Base-by-base conservation (phyloP, 2,797 vertebrate genomes). In the Parauchenoglanis ngamensis region DNA sequence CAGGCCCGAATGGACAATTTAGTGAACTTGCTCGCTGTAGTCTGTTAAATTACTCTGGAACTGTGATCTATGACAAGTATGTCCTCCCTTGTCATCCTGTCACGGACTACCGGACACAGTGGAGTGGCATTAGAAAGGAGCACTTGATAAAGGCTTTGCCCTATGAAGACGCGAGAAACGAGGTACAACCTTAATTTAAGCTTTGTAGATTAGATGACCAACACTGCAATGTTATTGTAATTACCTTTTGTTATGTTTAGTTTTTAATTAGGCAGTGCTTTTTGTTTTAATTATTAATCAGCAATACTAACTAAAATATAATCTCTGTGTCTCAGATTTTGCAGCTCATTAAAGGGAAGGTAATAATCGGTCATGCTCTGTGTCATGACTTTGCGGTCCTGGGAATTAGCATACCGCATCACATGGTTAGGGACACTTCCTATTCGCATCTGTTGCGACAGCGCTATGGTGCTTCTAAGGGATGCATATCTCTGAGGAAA, bases 11-110 rank as follows among this genome's bases (percentile, higher is more conserved):
- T 0, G 98, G 97, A 5, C 92, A 91, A 70, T 93, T 91, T 87
- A 97, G 96, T 0, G 98, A 98, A 93, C 90, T 99, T 90, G 98
- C 97, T 0, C 97, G 98, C 15, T 99, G 98, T 92, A 97, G 97
- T 0, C 93, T 99, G 67, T 93, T 99, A 44, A 96, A 95, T 90
- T 99, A 99, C 3, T 88, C 95, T 0, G 98, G 98, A 0, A 94
- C 95, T 0, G 92, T 99, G 25, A 86, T 99, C 57, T 99, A 97
- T 0, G 98, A 99, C 90, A 96, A 97, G 82, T 99, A 99, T 0
- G 40, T 99, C 68, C 93, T 61, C 21, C 98, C 98, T 0, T 91
- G 94, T 90, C 93, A 93, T 13, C 97, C 96, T 15, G 89, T 99
- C 0, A 94, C 94, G 0, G 95, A 99, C 93, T 99, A 96, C 92